phyloP scores from a whole-genome alignment of 2,797 vertebrate genomes.

The Paguma larvata region DNA sequence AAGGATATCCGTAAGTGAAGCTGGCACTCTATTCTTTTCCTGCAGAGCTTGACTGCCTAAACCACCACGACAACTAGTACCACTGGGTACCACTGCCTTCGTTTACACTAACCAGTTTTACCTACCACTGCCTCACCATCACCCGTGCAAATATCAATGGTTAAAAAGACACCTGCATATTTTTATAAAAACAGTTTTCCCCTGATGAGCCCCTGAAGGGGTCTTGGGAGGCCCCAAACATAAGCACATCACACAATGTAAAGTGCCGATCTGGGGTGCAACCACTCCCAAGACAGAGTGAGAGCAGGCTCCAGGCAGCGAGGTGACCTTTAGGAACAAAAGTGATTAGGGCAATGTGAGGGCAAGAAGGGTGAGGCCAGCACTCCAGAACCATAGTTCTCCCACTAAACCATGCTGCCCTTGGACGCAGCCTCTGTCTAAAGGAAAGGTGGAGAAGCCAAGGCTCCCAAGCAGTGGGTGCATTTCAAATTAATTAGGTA shows the following conservation, averaged over 20 bases:
- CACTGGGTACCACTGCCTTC: background rate
- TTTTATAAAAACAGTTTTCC: background rate
- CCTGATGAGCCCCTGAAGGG: background rate
- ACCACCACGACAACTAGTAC: background rate
- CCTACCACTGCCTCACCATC: background rate
- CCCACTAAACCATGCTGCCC: too few relatives aligned
- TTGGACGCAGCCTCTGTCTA: background rate
- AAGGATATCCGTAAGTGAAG: background rate
- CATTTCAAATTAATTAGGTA: background rate
- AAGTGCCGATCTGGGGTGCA: background rate
- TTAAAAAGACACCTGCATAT: background rate
- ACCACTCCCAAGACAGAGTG: background rate
- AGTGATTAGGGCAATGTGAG: background rate
- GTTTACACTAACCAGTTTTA: background rate
- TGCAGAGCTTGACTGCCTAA: background rate
- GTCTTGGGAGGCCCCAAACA: background rate
- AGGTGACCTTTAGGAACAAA: background rate
- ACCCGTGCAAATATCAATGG: background rate
- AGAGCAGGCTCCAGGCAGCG: background rate
- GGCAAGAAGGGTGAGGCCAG: fast-evolving
- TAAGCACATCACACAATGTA: background rate
- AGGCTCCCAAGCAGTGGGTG: background rate
- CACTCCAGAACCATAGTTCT: background rate
- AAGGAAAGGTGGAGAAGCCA: background rate
- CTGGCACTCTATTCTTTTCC: background rate